Evolutionary conservation across 2,113 vertebrate species (phyloP), one percentile per base, ranked within the genome.

Genomic region (Phodopus roborovskii): DNA sequence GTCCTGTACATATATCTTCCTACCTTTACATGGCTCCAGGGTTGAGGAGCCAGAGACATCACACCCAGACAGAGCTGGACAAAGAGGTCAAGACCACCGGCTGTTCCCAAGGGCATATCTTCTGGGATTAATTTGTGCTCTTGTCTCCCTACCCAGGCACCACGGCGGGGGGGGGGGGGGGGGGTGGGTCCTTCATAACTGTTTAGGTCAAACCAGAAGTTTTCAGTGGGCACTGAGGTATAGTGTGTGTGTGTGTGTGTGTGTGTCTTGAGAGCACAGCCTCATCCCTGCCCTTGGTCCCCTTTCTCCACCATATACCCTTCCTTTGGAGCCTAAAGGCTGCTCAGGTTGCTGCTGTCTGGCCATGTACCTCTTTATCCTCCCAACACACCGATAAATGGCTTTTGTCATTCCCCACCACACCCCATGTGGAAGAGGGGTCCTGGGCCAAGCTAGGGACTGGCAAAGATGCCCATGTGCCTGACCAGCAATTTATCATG

Each of bases 401-500:
- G 75, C 28, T 75, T 73, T 66, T 94, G 82, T 66, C 62, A 88
- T 53, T 94, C 56, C 81, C 58, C 48, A 64, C 70, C 70, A 77
- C 70, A 88, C 73, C 77, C 60, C 88, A 90, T 74, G 22, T 73
- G 90, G 58, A 78, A 66, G 74, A 92, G 58, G 83, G 83, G 45
- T 70, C 90, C 94, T 91, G 94, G 86, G 88, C 93, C 90, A 95
- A 92, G 30, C 73, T 36, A 79, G 71, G 79, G 84, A 50, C 90
- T 96, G 92, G 93, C 86, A 94, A 86, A 84, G 96, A 85, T 81
- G 96, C 82, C 84, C 78, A 94, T 74, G 88, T 50, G 88, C 81
- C 58, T 53, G 77, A 66, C 85, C 70, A 79, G 73, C 70, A 78
- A 58, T 50, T 64, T 77, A 48, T 78, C 85, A 94, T 91, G 12